phyloP scores from a whole-genome alignment of 2,797 vertebrate genomes.

The Phataginus tetradactyla region DNA sequence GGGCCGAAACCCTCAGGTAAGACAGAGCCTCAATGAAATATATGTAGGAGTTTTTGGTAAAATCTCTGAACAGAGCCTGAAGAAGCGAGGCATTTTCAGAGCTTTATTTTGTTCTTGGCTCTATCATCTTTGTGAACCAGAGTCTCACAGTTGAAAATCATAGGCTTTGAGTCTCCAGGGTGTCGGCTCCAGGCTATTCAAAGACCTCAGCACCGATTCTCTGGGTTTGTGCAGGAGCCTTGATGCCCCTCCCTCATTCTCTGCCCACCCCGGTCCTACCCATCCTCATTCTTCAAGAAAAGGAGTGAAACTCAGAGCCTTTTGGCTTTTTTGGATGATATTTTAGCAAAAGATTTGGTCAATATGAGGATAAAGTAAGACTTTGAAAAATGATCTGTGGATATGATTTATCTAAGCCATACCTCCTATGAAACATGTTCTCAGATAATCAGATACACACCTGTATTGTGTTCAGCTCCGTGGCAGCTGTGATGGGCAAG shows the following conservation, averaged over 20 bases:
- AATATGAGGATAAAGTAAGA: background rate
- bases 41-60: background rate
- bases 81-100: constrained; percentile 33
- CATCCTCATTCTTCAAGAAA: background rate
- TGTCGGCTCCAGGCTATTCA: background rate
- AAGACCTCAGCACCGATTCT: background rate
- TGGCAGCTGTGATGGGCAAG: background rate
- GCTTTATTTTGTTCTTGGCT: constrained; percentile 10
- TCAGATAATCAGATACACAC: background rate
- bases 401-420: background rate
- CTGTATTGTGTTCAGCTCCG: background rate
- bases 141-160: background rate
- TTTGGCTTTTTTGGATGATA: background rate
- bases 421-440: background rate
- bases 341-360: constrained; percentile 46
- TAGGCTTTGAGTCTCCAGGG: constrained; percentile 24
- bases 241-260: background rate
- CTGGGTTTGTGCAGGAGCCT: background rate
- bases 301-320: background rate
- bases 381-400: background rate
- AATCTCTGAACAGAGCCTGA: background rate
- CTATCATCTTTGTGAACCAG: no score
- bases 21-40: background rate
- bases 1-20: no score
- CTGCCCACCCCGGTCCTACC: background rate